A percentile compares a stretch with the other conserved stretches of the same genome.
Conservation (phyloP, 1,140 invertebrate genomes). For the Thereuonema tuberculata region DNA sequence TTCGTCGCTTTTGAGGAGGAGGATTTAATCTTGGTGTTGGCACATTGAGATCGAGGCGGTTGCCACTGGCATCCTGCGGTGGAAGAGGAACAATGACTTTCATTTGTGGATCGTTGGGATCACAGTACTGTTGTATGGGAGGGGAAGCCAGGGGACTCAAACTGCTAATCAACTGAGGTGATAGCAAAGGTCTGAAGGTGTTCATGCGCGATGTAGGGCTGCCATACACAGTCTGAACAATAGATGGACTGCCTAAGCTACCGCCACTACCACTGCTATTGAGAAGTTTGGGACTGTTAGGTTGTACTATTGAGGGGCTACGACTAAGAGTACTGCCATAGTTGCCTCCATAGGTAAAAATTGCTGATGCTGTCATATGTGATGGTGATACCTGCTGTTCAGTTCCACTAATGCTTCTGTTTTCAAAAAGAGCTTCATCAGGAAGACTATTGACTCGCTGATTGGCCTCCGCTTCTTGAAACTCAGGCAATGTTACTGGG, state of each 20-base stretch:
- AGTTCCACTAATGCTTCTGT: background rate
- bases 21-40: slow-evolving; percentile 5
- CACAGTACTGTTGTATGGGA: no score
- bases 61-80: background rate
- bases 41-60: background rate
- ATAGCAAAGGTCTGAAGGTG: background rate
- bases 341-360: background rate
- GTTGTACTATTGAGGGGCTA: background rate
- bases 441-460: slow-evolving; percentile 18
- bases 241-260: background rate
- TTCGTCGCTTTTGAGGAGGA: slow-evolving; percentile 1
- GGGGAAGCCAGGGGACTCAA: background rate
- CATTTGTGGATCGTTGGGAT: background rate
- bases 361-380: slow-evolving; percentile 17
- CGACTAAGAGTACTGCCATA: background rate
- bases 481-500: slow-evolving; percentile 18
- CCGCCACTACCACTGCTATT: background rate
- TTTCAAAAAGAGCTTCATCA: slow-evolving; percentile 20
- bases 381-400: slow-evolving; percentile 7
- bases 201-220: background rate
- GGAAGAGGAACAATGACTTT: background rate
- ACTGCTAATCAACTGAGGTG: background rate
- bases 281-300: background rate
- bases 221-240: background rate
- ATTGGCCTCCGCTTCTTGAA: slow-evolving; percentile 20